Evolutionary conservation across 2,888 invertebrate species (phyloP), one percentile per base, ranked within the genome.

Genomic region (Prosapia bicincta): DNA sequence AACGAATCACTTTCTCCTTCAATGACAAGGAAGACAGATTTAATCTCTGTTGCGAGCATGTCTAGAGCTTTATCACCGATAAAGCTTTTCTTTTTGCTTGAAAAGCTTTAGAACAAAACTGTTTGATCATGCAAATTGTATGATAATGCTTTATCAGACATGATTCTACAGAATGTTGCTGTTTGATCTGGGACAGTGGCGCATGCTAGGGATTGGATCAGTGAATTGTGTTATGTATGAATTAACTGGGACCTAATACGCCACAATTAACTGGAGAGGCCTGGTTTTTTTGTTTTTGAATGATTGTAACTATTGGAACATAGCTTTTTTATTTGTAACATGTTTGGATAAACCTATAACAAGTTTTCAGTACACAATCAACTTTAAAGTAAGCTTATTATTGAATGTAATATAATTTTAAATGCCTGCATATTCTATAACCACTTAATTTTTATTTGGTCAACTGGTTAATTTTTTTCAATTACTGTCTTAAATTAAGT

Each of bases 161-260:
- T 54, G 54, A 54, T 54, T 54, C 54, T 10, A 54, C 54, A 20
- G 20, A 54, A 54, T 54, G 20, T 20, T 28, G 28, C 69, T 74
- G 71, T 67, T 75, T 75, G 75, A 71, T 71, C 28, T 68, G 75
- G 72, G 71, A 75, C 71, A 75, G 75, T 75, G 75, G 75, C 38
- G 75, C 75, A 75, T 75, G 75, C 43, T 9, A 23, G 54, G n/a
- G 2, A 20, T 54, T 54, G 54, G 54, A 54, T 54, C 54, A 54
- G 20, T 54, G 54, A 54, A 10, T 54, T 54, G 54, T 54, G 54
- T n/a, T 54, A 20, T 54, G 54, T 54, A 20, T 54, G 54, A 54
- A 54, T 20, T 54, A 54, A 54, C 54, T 54, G 54, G 54, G 54
- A 54, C 54, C 20, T 54, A 38, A 38, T 38, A 54, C 54, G 20